These are phyloP conservation scores for Forbesichthys papilliferus DNA, from an alignment of 2,113 vertebrate genomes.

Conservation along the genomic window DNA sequence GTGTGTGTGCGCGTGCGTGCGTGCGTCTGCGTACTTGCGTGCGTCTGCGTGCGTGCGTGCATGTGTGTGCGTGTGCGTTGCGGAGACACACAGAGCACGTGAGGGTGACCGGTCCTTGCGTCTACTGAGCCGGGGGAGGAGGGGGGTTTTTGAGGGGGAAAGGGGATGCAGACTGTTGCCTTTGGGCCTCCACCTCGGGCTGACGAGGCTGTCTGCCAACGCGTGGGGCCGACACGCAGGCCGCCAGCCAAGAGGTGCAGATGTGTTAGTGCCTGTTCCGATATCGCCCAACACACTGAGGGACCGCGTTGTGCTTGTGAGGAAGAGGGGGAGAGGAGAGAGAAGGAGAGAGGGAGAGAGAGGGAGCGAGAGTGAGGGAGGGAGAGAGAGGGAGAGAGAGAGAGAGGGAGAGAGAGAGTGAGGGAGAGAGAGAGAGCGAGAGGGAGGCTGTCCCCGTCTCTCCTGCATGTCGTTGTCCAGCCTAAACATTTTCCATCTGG, in stretches of 20 bases:
- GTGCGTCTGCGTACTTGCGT: too few species aligned
- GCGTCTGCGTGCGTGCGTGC: too few species aligned
- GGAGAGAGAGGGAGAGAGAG: neutral
- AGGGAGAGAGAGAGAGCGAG: neutral
- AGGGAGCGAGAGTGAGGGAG: neutral
- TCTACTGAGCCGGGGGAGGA: slow-evolving; percentile 44
- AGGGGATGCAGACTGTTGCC: slow-evolving; percentile 34
- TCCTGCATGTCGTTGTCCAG: slow-evolving; percentile 58
- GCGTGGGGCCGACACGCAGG: slow-evolving; percentile 48
- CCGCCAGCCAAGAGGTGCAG: slow-evolving; percentile 62
- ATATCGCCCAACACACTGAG: slow-evolving; percentile 64
- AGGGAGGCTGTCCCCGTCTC: slow-evolving; percentile 52
- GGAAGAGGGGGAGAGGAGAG: slow-evolving; percentile 26
- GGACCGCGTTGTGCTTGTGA: slow-evolving; percentile 26
- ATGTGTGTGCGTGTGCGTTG: too few species aligned
- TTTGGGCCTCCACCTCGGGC: slow-evolving; percentile 57
- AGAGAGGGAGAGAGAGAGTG: neutral
- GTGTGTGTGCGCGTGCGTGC: too few species aligned
- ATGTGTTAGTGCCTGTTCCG: slow-evolving; percentile 70
- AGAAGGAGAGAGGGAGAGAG: slow-evolving; percentile 11
- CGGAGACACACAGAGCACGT: too few species aligned
- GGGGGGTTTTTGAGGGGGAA: slow-evolving; percentile 4
- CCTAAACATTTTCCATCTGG: slow-evolving; percentile 79
- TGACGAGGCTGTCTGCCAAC: slow-evolving; percentile 40
- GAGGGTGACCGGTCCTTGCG: slow-evolving; percentile 21